Evolutionary conservation across 2,113 vertebrate genomes (phyloP).

Genomic region (Dinomys branickii): DNA sequence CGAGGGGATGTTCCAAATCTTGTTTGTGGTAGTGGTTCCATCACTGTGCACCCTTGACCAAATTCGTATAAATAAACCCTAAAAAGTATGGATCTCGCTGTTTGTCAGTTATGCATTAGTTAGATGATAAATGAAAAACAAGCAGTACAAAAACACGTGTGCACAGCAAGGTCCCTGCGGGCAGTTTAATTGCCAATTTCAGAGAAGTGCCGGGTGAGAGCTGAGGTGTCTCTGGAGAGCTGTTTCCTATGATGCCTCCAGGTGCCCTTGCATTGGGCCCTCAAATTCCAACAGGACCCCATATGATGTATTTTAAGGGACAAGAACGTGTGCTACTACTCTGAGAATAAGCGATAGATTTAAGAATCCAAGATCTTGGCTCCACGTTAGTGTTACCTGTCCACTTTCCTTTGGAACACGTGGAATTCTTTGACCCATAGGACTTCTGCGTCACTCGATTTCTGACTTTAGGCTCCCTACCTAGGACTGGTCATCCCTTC

Average conservation of each 20-base stretch:
- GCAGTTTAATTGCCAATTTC: neutral
- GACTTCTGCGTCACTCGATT: neutral
- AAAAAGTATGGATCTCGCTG: neutral
- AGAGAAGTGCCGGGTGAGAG: neutral
- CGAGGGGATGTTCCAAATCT: neutral
- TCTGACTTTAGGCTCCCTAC: neutral
- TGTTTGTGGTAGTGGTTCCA: neutral
- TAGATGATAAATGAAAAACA: neutral
- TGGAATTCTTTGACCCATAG: neutral
- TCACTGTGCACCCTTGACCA: neutral
- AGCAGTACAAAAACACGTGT: neutral
- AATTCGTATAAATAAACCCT: neutral
- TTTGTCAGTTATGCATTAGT: neutral
- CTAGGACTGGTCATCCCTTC: neutral
- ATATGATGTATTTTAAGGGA: neutral
- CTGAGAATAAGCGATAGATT: neutral
- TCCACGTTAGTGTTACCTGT: neutral
- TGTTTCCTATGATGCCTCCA: neutral
- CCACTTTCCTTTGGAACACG: neutral
- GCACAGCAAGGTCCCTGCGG: neutral
- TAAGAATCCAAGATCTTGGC: rapidly evolving
- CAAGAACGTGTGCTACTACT: rapidly evolving
- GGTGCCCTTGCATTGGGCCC: neutral
- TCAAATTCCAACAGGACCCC: neutral
- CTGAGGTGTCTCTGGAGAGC: neutral